These are phyloP conservation scores for Myotis vivesi DNA, from an alignment of 2,797 vertebrate genomes.

Conservation along the genomic window DNA sequence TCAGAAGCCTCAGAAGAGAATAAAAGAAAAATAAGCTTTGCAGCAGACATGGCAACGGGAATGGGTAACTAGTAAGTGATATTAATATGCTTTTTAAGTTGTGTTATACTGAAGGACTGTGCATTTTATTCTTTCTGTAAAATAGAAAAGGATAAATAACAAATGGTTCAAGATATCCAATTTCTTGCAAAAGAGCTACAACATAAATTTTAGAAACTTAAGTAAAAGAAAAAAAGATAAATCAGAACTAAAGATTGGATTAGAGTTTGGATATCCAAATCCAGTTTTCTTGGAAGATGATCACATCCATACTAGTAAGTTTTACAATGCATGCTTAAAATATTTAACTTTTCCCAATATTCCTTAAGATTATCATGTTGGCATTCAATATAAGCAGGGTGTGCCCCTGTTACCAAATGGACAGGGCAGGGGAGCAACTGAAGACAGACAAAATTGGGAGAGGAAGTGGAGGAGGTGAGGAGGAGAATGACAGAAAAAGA, in stretches of 20 bases:
- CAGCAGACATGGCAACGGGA: accelerated
- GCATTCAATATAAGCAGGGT: background rate
- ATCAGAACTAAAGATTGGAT: background rate
- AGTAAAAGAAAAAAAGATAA: background rate
- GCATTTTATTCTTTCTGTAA: background rate
- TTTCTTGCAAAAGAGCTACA: background rate
- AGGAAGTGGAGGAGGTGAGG: background rate
- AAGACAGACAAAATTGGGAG: background rate
- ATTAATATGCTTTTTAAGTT: background rate
- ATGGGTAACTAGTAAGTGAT: background rate
- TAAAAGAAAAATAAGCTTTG: background rate
- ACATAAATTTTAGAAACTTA: background rate
- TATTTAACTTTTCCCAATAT: background rate
- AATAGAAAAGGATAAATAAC: background rate
- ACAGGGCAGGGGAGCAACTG: accelerated
- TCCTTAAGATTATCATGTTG: background rate
- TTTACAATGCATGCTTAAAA: background rate
- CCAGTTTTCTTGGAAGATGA: background rate
- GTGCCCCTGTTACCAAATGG: background rate
- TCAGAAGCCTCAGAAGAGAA: background rate
- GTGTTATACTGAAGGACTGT: background rate
- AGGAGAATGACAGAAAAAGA: background rate
- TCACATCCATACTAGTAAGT: background rate
- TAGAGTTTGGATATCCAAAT: background rate
- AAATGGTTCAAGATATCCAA: background rate